A percentile compares a stretch with the other conserved stretches of the same genome.
These are phyloP conservation scores for Eupeodes latifasciatus DNA, from an alignment of 2,888 invertebrate species.

Conservation along the genomic window DNA sequence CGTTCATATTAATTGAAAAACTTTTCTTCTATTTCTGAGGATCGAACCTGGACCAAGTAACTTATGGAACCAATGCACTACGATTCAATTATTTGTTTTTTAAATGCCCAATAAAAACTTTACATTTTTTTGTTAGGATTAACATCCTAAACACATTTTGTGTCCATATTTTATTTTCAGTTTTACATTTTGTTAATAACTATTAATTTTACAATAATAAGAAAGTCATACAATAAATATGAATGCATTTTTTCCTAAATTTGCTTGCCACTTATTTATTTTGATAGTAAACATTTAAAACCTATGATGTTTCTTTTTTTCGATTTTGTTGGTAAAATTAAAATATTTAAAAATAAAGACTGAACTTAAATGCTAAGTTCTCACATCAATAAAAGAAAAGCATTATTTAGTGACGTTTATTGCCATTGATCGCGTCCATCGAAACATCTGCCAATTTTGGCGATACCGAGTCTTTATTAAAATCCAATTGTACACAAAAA, in stretches of 20 bases:
- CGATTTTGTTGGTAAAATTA: conserved; percentile 4
- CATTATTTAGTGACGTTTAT: conserved; percentile 11
- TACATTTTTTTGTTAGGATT: conserved; percentile 33
- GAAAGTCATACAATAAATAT: conserved; percentile 69
- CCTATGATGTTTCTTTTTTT: conserved; percentile 26
- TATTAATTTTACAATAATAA: conserved; percentile 60
- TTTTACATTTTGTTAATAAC: conserved; percentile 56
- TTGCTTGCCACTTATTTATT: conserved; percentile 17
- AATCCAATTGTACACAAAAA: conserved; percentile 37
- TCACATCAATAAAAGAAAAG: conserved; percentile 5
- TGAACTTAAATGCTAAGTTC: not conserved
- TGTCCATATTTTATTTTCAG: conserved; percentile 52
- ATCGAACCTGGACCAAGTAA: too few species aligned
- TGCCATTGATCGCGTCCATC: conserved; percentile 8
- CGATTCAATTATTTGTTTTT: too few species aligned
- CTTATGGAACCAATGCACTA: too few species aligned
- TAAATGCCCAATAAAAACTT: not conserved
- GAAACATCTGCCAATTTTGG: not conserved
- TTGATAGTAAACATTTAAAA: conserved; percentile 44
- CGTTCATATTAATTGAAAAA: too few species aligned
- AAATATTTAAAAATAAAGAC: not conserved
- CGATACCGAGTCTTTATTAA: not conserved
- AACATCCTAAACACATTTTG: conserved; percentile 43
- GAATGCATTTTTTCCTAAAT: conserved; percentile 52
- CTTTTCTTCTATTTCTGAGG: too few species aligned